Conservation (phyloP, 2,797 vertebrate species). For the Odontamblyopus lacepedii region DNA sequence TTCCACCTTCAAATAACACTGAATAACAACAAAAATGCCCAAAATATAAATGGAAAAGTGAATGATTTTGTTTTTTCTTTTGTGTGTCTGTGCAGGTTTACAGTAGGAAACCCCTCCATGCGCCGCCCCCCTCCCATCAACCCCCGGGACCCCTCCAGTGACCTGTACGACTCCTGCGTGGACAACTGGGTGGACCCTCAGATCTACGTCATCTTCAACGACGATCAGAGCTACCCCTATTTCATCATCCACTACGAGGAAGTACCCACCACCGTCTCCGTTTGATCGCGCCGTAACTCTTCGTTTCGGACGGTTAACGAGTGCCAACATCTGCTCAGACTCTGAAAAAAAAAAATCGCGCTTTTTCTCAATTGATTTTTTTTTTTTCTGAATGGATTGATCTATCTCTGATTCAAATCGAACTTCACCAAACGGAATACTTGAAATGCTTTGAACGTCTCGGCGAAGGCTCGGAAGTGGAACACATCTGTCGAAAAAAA, state of each 20-base stretch:
- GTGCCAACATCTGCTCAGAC: slow-evolving; percentile 8
- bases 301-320: slow-evolving; percentile 23
- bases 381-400: not conserved
- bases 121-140: slow-evolving; percentile 92
- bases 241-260: slow-evolving; percentile 98
- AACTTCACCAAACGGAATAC: slow-evolving; percentile 31
- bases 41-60: too few relatives aligned
- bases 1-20: too few relatives aligned
- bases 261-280: slow-evolving; percentile 89
- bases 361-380: not conserved
- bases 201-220: slow-evolving; percentile 99
- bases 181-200: slow-evolving; percentile 98
- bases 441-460: slow-evolving; percentile 26
- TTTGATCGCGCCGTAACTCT: slow-evolving; percentile 65
- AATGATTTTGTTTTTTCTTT: slow-evolving; percentile 3
- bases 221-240: slow-evolving; percentile 99
- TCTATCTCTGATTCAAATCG: slow-evolving; percentile 10
- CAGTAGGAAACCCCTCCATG: slow-evolving; percentile 95
- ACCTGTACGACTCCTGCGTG: slow-evolving; percentile 98
- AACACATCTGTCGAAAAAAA: slow-evolving; percentile 1
- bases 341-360: not conserved
- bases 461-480: slow-evolving; percentile 46
- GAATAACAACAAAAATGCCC: too few relatives aligned
- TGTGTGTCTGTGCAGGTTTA: slow-evolving; percentile 73
- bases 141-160: slow-evolving; percentile 89